A percentile compares a stretch with the other conserved stretches of the same genome.
Conservation (phyloP, 2,113 vertebrate species). For the Pseudorasbora parva region DNA sequence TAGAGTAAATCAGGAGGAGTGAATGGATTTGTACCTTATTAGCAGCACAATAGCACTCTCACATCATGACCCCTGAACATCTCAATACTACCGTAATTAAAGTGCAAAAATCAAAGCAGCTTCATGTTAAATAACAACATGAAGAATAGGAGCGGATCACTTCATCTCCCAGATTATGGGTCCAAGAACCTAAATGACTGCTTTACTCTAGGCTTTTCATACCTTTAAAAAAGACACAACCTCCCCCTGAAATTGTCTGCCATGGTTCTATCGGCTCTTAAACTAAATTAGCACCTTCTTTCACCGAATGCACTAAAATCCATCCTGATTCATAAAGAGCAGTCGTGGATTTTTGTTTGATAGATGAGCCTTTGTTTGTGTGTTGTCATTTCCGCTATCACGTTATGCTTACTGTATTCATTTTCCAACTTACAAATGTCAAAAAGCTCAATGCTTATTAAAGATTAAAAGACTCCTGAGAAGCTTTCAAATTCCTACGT, state of each 20-base stretch:
- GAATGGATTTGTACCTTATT: constrained; percentile 8
- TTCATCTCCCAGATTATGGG: constrained; percentile 36
- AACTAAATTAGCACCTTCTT: constrained; percentile 57
- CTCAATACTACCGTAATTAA: constrained; percentile 53
- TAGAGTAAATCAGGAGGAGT: background rate
- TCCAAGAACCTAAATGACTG: constrained; percentile 35
- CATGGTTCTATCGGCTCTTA: constrained; percentile 38
- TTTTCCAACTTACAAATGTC: constrained; percentile 43
- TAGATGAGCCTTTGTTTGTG: constrained; percentile 54
- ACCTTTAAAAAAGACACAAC: background rate
- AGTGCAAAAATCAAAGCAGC: constrained; percentile 38
- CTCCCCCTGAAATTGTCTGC: constrained; percentile 18
- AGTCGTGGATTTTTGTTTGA: constrained; percentile 54
- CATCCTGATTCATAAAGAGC: constrained; percentile 52
- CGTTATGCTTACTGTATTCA: constrained; percentile 61
- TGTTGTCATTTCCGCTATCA: constrained; percentile 57
- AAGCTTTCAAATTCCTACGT: constrained; percentile 30
- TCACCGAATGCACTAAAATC: constrained; percentile 51
- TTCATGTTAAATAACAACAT: constrained; percentile 55
- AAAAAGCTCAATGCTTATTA: constrained; percentile 39
- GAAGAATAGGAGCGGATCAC: constrained; percentile 30
- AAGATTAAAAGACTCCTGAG: constrained; percentile 7
- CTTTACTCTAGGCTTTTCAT: constrained; percentile 56
- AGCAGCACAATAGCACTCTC: background rate
- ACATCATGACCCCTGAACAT: constrained; percentile 43